Evolutionary conservation across 1,140 invertebrate genomes (phyloP).

Genomic region (Teleopsis dalmanni): DNA sequence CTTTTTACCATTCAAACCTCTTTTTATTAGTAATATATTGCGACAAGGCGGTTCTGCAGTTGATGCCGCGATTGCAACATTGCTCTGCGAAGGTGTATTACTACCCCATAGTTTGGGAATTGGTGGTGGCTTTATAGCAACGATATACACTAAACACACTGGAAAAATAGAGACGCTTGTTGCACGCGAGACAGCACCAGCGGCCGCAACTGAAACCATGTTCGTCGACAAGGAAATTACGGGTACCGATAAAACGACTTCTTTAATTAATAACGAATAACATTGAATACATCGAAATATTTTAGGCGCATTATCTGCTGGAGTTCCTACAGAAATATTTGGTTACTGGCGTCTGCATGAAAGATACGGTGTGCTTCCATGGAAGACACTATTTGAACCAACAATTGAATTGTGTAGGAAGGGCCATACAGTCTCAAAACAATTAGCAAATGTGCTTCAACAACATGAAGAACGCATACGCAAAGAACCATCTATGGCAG

Average conservation of each 20-base stretch:
- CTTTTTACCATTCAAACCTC: neutral
- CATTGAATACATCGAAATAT: neutral
- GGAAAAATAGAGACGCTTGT: slow-evolving; percentile 59
- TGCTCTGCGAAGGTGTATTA: slow-evolving; percentile 81
- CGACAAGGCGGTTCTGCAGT: slow-evolving; percentile 72
- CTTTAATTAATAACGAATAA: neutral
- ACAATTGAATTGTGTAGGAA: slow-evolving; percentile 65
- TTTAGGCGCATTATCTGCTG: slow-evolving; percentile 66
- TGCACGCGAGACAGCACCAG: slow-evolving; percentile 75
- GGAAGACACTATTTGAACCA: slow-evolving; percentile 72
- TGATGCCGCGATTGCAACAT: slow-evolving; percentile 78
- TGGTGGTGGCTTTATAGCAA: slow-evolving; percentile 80
- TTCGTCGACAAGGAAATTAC: slow-evolving; percentile 49
- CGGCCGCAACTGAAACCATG: slow-evolving; percentile 58
- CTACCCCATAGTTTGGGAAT: slow-evolving; percentile 81
- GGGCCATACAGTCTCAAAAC: slow-evolving; percentile 63
- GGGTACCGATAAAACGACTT: slow-evolving; percentile 28
- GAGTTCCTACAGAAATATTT: slow-evolving; percentile 82
- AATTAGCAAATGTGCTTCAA: slow-evolving; percentile 59
- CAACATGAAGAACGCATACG: slow-evolving; percentile 51
- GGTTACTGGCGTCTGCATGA: slow-evolving; percentile 78
- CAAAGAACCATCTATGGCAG: slow-evolving; percentile 53
- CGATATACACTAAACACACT: slow-evolving; percentile 62
- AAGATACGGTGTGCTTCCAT: slow-evolving; percentile 67
- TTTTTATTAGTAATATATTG: slow-evolving; percentile 49